A percentile compares a stretch with the other conserved stretches of the same genome.
Evolutionary conservation across 2,888 invertebrate species (phyloP).

Genomic region (Horisme vitalbata): DNA sequence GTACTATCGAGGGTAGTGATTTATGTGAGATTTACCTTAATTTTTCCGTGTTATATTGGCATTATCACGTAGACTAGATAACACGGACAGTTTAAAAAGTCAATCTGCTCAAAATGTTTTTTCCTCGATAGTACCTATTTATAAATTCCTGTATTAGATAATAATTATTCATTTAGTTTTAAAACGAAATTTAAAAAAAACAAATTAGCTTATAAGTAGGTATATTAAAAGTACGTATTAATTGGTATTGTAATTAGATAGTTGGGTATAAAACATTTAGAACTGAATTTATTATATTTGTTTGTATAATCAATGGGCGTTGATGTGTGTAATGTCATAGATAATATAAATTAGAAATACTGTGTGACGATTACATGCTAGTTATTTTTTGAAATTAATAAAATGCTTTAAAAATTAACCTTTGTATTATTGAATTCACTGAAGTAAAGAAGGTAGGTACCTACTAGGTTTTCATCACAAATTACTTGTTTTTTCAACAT

Average conservation of each 20-base stretch:
- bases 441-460: no score
- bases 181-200: constrained; percentile 57
- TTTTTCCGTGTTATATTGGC: no score
- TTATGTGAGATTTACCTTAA: no score
- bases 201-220: constrained; percentile 67
- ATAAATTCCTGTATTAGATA: constrained; percentile 38
- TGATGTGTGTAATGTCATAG: constrained; percentile 73
- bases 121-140: constrained; percentile 3
- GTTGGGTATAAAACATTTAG: constrained; percentile 62
- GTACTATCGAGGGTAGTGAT: no score
- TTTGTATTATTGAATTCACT: not conserved
- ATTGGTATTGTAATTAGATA: constrained; percentile 65
- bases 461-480: no score
- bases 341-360: constrained; percentile 71
- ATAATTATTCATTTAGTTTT: constrained; percentile 47
- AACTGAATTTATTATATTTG: constrained; percentile 62
- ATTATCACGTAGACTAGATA: no score
- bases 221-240: constrained; percentile 59
- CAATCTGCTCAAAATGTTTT: no score
- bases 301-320: constrained; percentile 52
- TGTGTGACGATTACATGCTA: constrained; percentile 77
- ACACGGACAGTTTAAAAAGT: no score
- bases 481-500: no score
- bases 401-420: constrained; percentile 66
- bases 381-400: constrained; percentile 80